Base-by-base conservation (phyloP, 1,140 invertebrate genomes). In the Aplysia californica region DNA sequence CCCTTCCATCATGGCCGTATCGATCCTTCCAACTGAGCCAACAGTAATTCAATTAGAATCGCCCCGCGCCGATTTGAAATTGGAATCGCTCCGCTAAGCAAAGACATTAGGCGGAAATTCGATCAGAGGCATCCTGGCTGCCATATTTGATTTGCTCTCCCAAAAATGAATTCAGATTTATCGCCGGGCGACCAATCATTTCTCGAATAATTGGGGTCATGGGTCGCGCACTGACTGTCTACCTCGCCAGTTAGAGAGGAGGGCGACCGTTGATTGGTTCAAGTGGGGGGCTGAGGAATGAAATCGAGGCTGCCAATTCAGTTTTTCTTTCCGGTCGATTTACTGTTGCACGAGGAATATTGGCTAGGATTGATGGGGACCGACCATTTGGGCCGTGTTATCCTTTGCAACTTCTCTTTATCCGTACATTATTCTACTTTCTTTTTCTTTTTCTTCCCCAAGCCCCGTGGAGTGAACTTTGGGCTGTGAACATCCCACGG, bases 21-120 rank as follows among this genome's bases (percentile, higher is more conserved):
- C 10, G 44, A 50, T 50, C 44, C n/a, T 15, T n/a, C 44, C 44
- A 10, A 10, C n/a, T 50, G 10, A 50, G n/a, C 10, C 44, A 50
- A n/a, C n/a, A 50, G 33, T 31, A 35, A 73, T 73, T 58, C 70
- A 73, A 73, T 73, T 73, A 73, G 70, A 38, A 73, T 33, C 56
- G 68, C 55, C 41, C 38, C 29, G 55, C 18, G 33, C 20, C 26
- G 3, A 73, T 59, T 61, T 33, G 55, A 73, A 73, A 73, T 73
- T 73, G 58, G 38, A 61, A 41, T 61, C 56, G 70, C 70, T 61
- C 70, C 23, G 41, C 33, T 41, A 58, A 38, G 26, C 56, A 73
- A 2, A 61, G 70, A 73, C 70, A 73, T 73, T 61, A 38, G 26
- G n/a, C 38, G 38, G 55, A 39, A 73, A 73, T 31, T 73, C 56